phyloP scores from a whole-genome alignment of 2,888 invertebrate species.

The Drosophila pseudotakahashii region DNA sequence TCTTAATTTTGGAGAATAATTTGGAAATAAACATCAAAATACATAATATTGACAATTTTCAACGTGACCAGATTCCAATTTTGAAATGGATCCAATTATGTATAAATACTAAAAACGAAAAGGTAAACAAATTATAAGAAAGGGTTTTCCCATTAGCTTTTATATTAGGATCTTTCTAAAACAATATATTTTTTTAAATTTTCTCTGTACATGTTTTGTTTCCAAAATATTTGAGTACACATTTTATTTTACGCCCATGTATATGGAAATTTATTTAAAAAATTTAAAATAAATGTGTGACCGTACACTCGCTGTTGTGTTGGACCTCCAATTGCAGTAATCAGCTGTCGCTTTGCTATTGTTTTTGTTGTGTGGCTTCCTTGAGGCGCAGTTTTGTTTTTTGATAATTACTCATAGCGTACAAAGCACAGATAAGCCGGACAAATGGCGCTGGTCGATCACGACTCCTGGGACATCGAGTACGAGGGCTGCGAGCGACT shows the following conservation, averaged over 20 bases:
- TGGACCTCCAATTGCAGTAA: neutral
- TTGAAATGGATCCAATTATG: neutral
- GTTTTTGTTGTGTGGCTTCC: slow-evolving; percentile 31
- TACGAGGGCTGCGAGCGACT: slow-evolving; percentile 88
- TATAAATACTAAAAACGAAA: neutral
- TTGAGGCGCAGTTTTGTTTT: slow-evolving; percentile 32
- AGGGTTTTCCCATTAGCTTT: too few relatives aligned
- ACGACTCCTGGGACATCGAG: slow-evolving; percentile 86
- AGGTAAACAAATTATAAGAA: too few relatives aligned
- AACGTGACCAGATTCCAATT: slow-evolving; percentile 10
- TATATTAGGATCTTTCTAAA: too few relatives aligned
- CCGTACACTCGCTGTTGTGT: neutral
- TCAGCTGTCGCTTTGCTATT: slow-evolving; percentile 21
- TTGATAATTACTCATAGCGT: slow-evolving; percentile 8
- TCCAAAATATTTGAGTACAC: too few relatives aligned
- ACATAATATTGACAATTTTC: slow-evolving; percentile 6
- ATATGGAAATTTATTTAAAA: too few relatives aligned
- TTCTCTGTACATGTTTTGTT: too few relatives aligned
- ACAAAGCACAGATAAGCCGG: too few relatives aligned
- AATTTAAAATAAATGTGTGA: neutral
- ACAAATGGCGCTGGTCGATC: slow-evolving; percentile 83
- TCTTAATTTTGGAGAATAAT: slow-evolving; percentile 4
- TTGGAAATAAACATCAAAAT: neutral
- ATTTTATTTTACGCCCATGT: too few relatives aligned
- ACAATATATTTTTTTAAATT: too few relatives aligned